Evolutionary conservation across 30 jellyfish, hydroid and myxozoan species (phyloP).

Genomic region (Hydra vulgaris): DNA sequence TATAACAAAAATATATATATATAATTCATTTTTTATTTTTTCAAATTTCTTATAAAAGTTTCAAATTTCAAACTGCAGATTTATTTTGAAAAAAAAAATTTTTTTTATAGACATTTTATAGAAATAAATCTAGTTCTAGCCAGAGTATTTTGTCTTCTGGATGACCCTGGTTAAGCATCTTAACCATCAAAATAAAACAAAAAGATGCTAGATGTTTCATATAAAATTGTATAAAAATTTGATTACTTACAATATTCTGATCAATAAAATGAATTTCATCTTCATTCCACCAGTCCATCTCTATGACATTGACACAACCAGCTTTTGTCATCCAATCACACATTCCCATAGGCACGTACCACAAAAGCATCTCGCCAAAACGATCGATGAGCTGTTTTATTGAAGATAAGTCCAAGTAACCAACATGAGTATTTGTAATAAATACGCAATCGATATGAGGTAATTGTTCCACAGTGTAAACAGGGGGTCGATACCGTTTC

Average conservation of each 20-base stretch:
- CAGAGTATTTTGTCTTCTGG: too few species aligned
- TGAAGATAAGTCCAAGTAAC: conserved; percentile 73
- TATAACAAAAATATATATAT: too few species aligned
- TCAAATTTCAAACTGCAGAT: too few species aligned
- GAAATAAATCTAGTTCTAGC: too few species aligned
- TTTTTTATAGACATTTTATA: too few species aligned
- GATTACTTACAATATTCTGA: conserved; percentile 43
- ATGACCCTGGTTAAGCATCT: too few species aligned
- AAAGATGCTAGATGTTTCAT: too few species aligned
- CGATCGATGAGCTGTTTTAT: conserved; percentile 69
- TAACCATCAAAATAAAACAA: too few species aligned
- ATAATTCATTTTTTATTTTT: too few species aligned
- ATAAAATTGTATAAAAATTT: too few species aligned
- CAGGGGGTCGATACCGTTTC: conserved; percentile 80
- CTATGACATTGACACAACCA: conserved; percentile 83
- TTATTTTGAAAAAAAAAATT: too few species aligned
- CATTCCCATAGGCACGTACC: conserved; percentile 93
- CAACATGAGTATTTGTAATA: conserved; percentile 84
- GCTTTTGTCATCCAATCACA: conserved; percentile 88
- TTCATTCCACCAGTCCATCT: conserved; percentile 97
- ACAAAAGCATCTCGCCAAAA: conserved; percentile 83
- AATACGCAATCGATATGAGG: conserved; percentile 86
- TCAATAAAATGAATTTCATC: conserved; percentile 93
- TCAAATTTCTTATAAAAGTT: too few species aligned
- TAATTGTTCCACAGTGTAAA: conserved; percentile 64